Evolutionary conservation across 2,888 invertebrate species (phyloP), one percentile per base, ranked within the genome.

Genomic region (Lepetodrilus schrolli): DNA sequence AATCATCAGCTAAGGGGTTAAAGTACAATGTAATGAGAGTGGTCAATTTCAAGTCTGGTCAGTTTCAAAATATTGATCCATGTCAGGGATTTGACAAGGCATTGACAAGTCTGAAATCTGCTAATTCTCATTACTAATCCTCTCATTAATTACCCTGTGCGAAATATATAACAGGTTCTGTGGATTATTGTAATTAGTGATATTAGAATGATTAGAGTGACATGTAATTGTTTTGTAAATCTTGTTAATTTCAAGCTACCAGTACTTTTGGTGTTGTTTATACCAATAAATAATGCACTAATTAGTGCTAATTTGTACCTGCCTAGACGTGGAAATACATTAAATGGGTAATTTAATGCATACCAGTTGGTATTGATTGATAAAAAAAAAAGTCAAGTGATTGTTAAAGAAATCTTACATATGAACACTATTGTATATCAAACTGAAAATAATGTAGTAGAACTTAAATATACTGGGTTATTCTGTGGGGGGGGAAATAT

Each of bases 51-150:
- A 26, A n/a, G 58, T 21, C 58, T 58, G 58, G 58, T 58, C 58
- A 58, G 58, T 30, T 30, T 58, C 34, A 26, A 7, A 51, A 34
- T 58, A 58, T 58, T 58, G 58, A 58, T 58, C 58, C 30, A 58
- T 13, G 34, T 30, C 58, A 17, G 30, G 58, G 2, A 30, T 17
- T n/a, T 58, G 58, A 13, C 58, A 17, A 7, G 13, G 34, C 26
- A 58, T 58, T 58, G 58, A 17, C 34, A 43, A 58, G 30, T 4
- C 13, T 17, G 30, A 58, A 58, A 58, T 58, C 58, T 34, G 26
- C 34, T 58, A 58, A 58, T 34, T 13, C 58, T 34, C 26, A 58
- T 58, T 58, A 43, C 43, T 43, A 43, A 43, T 43, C 43, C 8
- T 43, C 13, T 43, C n/a, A 2, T 4, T 43, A 17, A 43, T 17